Percentiles rank a stretch among this genome's conserved stretches.
These are phyloP conservation scores for Druon quercuslanigerum DNA, from an alignment of 1,140 invertebrate species.

Conservation along the genomic window DNA sequence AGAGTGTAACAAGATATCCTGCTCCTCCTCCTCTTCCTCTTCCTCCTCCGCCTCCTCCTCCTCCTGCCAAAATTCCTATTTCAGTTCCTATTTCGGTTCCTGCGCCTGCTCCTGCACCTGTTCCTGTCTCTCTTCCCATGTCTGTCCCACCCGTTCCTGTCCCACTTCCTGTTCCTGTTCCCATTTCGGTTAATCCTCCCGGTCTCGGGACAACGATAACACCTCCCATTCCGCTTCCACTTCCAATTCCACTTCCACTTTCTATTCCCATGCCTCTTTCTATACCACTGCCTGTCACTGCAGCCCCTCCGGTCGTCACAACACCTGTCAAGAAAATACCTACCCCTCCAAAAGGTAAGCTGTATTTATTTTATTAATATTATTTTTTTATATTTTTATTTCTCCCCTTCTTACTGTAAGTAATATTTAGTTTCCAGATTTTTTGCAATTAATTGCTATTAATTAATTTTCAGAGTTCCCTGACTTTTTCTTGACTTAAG, in stretches of 20 bases:
- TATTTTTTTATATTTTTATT: background rate
- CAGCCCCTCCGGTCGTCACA: background rate
- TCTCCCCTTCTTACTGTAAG: background rate
- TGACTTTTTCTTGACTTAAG: too few species aligned
- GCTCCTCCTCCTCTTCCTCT: conserved; percentile 31
- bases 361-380: background rate
- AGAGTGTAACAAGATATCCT: conserved; percentile 36
- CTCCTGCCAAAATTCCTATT: conserved; percentile 45
- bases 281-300: conserved; percentile 42
- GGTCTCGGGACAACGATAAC: conserved; percentile 43
- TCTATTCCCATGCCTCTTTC: conserved; percentile 56
- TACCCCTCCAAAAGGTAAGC: conserved; percentile 50
- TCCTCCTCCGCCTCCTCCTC: background rate
- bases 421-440: too few species aligned
- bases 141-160: conserved; percentile 61
- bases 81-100: conserved; percentile 54
- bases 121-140: conserved; percentile 51
- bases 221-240: too few species aligned
- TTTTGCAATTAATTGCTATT: too few species aligned
- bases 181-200: conserved; percentile 41
- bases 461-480: too few species aligned
- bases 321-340: conserved; percentile 34
- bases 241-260: conserved; percentile 53
- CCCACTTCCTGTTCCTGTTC: conserved; percentile 55
- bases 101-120: conserved; percentile 35